Percentiles rank a stretch among this genome's conserved stretches.
Evolutionary conservation across 1,140 invertebrate species (phyloP).

Genomic region (Tetramorium parvispinum): DNA sequence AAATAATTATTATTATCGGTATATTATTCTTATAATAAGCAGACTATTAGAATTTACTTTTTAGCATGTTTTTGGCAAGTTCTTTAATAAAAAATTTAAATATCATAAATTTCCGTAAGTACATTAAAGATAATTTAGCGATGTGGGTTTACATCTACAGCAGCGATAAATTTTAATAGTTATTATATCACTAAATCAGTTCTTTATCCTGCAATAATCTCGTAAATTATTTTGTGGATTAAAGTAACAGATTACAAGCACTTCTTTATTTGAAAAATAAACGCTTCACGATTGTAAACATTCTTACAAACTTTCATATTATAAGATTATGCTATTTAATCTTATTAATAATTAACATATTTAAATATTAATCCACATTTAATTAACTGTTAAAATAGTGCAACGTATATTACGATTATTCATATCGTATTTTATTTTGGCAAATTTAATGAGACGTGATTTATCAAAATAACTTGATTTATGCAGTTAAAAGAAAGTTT

Average conservation of each 20-base stretch:
- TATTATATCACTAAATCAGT: neutral
- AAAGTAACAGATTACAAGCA: neutral
- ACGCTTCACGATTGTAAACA: neutral
- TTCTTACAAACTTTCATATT: neutral
- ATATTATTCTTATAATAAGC: neutral
- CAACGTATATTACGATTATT: neutral
- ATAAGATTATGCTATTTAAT: neutral
- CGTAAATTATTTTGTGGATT: neutral
- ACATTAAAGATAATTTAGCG: neutral
- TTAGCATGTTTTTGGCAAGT: neutral
- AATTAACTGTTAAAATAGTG: neutral
- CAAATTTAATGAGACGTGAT: neutral
- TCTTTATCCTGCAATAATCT: neutral
- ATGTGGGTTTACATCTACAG: neutral
- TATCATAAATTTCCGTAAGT: neutral
- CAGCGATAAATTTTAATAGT: neutral
- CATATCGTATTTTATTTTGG: neutral
- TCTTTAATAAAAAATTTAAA: neutral
- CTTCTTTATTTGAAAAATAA: neutral
- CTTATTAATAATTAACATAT: neutral
- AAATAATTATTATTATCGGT: neutral
- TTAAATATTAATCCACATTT: neutral
- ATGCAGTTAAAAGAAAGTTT: neutral
- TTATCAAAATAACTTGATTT: neutral
- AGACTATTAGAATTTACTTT: neutral